phyloP scores from a whole-genome alignment of 2,113 vertebrate genomes.

The Cyrtonyx montezumae region DNA sequence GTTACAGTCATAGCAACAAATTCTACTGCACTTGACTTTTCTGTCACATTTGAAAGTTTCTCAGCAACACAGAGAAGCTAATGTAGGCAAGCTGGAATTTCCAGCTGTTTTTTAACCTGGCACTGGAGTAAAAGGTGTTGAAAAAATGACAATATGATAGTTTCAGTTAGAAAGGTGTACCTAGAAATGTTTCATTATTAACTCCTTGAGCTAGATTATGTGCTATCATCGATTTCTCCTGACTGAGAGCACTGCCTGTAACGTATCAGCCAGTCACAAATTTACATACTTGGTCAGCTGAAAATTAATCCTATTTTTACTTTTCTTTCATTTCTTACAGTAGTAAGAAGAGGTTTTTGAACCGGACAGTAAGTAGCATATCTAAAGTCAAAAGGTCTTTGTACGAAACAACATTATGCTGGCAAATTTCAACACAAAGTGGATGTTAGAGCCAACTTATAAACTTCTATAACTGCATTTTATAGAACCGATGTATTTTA shows the following conservation, averaged over 20 bases:
- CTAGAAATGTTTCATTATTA: background rate
- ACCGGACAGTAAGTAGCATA: background rate
- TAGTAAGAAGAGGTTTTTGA: background rate
- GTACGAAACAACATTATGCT: slow-evolving; percentile 24
- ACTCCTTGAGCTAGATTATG: background rate
- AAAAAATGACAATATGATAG: background rate
- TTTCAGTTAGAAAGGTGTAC: background rate
- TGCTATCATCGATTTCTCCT: background rate
- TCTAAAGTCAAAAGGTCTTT: background rate
- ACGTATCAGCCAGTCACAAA: background rate
- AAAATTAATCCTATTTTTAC: background rate
- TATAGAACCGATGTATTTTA: slow-evolving; percentile 23
- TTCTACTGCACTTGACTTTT: background rate
- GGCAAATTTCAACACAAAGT: slow-evolving; percentile 10
- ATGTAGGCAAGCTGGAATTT: background rate
- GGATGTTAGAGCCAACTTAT: slow-evolving; percentile 37
- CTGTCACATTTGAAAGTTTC: background rate
- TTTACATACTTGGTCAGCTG: background rate
- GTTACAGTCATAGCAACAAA: background rate
- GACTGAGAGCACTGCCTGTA: background rate
- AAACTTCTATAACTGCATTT: slow-evolving; percentile 20
- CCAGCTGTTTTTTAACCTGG: background rate
- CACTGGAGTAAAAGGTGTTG: background rate
- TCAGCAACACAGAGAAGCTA: background rate
- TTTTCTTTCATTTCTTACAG: background rate